A percentile compares a stretch with the other conserved stretches of the same genome.
phyloP scores from a whole-genome alignment of 2,888 invertebrate genomes.

The Helicoverpa assulta region DNA sequence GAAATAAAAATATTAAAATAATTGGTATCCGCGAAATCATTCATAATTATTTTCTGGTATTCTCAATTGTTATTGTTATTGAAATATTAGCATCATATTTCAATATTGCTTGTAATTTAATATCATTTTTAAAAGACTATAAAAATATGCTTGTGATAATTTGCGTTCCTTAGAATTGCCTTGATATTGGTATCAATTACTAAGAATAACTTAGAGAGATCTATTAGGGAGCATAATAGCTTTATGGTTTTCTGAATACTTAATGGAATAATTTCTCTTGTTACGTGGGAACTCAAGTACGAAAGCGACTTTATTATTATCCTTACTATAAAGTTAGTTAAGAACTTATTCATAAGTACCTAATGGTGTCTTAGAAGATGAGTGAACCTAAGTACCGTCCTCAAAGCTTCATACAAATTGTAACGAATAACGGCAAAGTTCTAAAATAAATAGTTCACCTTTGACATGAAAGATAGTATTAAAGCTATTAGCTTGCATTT shows the following conservation, averaged over 20 bases:
- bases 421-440: neutral
- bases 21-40: constrained; percentile 15
- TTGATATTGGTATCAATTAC: constrained; percentile 1
- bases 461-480: constrained; percentile 20
- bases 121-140: constrained; percentile 8
- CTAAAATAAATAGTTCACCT: constrained; percentile 6
- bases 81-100: constrained; percentile 31
- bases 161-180: constrained; percentile 9
- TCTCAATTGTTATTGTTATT: constrained; percentile 13
- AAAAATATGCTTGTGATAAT: constrained; percentile 12
- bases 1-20: constrained; percentile 8
- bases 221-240: neutral
- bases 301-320: too few relatives aligned
- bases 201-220: constrained; percentile 1
- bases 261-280: neutral
- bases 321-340: too few relatives aligned
- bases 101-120: constrained; percentile 41
- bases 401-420: neutral
- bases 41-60: constrained; percentile 1
- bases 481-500: constrained; percentile 44
- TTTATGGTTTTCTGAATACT: constrained; percentile 7
- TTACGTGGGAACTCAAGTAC: neutral
- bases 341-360: too few relatives aligned
- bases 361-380: too few relatives aligned
- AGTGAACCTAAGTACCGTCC: neutral